Conservation (phyloP, 2,797 vertebrate genomes). For the Echiichthys vipera region DNA sequence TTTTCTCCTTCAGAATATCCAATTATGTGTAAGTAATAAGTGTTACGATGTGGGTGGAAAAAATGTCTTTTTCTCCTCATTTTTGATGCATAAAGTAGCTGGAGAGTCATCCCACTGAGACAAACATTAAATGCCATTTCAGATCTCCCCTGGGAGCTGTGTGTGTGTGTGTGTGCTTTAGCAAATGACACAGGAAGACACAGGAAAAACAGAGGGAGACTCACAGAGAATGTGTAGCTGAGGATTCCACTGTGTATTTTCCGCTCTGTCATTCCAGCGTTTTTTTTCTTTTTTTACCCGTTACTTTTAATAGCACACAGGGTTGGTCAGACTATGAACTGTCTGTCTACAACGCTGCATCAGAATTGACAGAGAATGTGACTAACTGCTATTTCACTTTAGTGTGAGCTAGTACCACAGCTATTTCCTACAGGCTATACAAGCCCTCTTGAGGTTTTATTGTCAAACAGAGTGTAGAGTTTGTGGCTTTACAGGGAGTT, state of each 20-base stretch:
- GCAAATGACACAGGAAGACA: conserved; percentile 41
- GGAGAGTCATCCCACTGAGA: conserved; percentile 12
- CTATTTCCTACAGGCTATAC: conserved; percentile 45
- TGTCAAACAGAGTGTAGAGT: conserved; percentile 42
- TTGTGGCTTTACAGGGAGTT: conserved; percentile 61
- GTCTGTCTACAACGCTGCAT: conserved; percentile 43
- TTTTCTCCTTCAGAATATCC: background rate
- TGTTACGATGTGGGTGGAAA: conserved; percentile 10
- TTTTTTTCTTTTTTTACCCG: conserved; percentile 45
- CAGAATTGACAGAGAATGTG: conserved; percentile 47
- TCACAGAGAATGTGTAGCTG: conserved; percentile 44
- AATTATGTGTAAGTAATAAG: conserved; percentile 13
- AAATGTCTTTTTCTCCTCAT: background rate
- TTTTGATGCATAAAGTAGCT: background rate
- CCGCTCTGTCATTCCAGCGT: conserved; percentile 72
- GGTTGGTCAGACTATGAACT: conserved; percentile 48
- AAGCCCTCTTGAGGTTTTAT: conserved; percentile 43
- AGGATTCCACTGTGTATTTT: conserved; percentile 70
- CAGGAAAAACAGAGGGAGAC: conserved; percentile 29
- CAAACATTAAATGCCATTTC: conserved; percentile 45
- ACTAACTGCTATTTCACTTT: conserved; percentile 39
- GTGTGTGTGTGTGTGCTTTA: background rate
- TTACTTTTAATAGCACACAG: conserved; percentile 73
- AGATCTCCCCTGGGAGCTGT: conserved; percentile 33
- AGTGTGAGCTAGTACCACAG: conserved; percentile 33